A percentile compares a stretch with the other conserved stretches of the same genome.
Conservation (phyloP, 2,113 vertebrate species). For the Pelodiscus sinensis region DNA sequence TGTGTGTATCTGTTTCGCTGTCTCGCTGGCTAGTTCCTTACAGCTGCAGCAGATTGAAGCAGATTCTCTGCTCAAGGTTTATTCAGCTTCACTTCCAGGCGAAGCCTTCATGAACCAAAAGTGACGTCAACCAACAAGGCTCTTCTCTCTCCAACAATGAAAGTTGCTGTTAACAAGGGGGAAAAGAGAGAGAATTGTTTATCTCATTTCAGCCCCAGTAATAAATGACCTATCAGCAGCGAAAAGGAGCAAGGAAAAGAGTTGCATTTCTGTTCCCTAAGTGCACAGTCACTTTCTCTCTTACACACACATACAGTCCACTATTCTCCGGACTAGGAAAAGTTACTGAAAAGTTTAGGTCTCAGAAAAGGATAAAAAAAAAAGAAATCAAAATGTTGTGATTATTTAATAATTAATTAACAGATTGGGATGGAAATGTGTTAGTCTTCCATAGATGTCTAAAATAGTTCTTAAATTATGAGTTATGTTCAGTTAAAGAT, state of each 20-base stretch:
- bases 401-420: rapidly evolving
- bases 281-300: conserved; percentile 10
- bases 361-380: background rate
- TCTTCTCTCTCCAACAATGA: conserved; percentile 84
- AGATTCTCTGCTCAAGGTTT: conserved; percentile 91
- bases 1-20: conserved; percentile 2
- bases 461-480: rapidly evolving
- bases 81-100: conserved; percentile 93
- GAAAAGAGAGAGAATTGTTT: conserved; percentile 61
- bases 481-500: background rate
- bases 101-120: conserved; percentile 82
- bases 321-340: background rate
- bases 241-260: conserved; percentile 31
- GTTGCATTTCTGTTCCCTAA: background rate
- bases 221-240: conserved; percentile 64
- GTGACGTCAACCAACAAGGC: conserved; percentile 91
- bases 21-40: conserved; percentile 77
- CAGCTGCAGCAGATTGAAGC: conserved; percentile 90
- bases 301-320: rapidly evolving
- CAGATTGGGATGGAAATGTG: rapidly evolving
- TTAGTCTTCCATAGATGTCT: rapidly evolving
- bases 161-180: conserved; percentile 80
- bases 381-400: background rate
- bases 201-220: conserved; percentile 63
- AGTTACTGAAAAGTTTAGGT: background rate